These are phyloP conservation scores for Bombus consobrinus DNA, from an alignment of 1,140 invertebrate species.

Conservation along the genomic window DNA sequence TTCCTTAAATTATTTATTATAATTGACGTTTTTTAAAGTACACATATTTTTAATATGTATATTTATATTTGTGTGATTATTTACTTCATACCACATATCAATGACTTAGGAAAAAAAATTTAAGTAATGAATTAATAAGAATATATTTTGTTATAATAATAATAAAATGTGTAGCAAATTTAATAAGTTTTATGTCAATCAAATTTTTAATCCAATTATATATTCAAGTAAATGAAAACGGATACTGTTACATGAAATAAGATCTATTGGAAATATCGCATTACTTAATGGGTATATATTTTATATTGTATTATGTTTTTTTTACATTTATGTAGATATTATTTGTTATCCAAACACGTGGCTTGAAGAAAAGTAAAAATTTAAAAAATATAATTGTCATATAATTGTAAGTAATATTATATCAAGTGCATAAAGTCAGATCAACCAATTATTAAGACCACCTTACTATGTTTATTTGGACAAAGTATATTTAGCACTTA, in stretches of 20 bases:
- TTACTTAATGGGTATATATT: background rate
- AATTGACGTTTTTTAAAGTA: background rate
- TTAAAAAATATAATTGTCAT: background rate
- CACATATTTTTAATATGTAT: background rate
- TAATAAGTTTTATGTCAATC: background rate
- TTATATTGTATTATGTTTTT: background rate
- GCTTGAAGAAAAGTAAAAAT: background rate
- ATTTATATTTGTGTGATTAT: background rate
- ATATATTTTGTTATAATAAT: background rate
- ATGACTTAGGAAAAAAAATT: background rate
- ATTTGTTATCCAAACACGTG: background rate
- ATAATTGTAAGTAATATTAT: background rate
- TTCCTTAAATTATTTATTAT: background rate
- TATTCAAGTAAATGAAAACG: slow-evolving; percentile 1
- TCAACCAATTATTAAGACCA: background rate
- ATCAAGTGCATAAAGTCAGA: background rate
- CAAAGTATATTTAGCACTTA: no score
- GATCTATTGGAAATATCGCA: background rate
- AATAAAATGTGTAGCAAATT: background rate
- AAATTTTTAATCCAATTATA: background rate
- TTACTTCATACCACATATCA: no score
- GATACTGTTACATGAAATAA: background rate
- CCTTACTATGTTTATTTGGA: no score
- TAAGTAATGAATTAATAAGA: background rate
- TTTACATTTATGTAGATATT: background rate